Conservation (phyloP, 2,888 invertebrate species). For the Diogma glabrata region DNA sequence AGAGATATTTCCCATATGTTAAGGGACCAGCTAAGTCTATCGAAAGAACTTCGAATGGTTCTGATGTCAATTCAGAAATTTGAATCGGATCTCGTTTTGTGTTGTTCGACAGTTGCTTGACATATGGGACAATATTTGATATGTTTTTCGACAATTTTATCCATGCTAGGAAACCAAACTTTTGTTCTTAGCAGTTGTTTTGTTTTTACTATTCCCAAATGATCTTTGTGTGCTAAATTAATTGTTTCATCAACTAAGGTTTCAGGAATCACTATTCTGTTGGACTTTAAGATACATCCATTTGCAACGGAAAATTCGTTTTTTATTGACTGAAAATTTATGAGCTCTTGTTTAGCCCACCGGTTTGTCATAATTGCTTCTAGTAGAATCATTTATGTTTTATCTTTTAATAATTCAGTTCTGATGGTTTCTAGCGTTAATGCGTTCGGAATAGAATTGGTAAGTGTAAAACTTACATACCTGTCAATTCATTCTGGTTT, state of each 20-base stretch:
- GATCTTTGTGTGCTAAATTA: not conserved
- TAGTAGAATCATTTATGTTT: not conserved
- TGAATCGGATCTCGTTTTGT: not conserved
- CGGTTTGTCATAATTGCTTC: not conserved
- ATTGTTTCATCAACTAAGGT: not conserved
- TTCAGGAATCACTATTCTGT: not conserved
- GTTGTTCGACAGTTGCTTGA: not conserved
- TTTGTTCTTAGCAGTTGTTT: too few species aligned
- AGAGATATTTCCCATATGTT: not conserved
- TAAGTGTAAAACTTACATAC: not conserved
- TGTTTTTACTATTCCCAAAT: too few species aligned
- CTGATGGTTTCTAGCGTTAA: not conserved
- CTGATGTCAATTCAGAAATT: not conserved
- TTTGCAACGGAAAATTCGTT: too few species aligned
- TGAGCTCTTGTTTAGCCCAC: too few species aligned
- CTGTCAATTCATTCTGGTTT: too few species aligned
- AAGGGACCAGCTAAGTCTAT: not conserved
- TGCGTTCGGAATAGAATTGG: not conserved
- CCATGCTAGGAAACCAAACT: too few species aligned
- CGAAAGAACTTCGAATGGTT: too few species aligned
- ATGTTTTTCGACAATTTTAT: too few species aligned
- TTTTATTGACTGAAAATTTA: too few species aligned
- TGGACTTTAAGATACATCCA: not conserved
- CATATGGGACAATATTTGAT: not conserved
- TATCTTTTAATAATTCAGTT: not conserved